Evolutionary conservation across 2,888 invertebrate genomes (phyloP).

Genomic region (Drosophila anomalata): DNA sequence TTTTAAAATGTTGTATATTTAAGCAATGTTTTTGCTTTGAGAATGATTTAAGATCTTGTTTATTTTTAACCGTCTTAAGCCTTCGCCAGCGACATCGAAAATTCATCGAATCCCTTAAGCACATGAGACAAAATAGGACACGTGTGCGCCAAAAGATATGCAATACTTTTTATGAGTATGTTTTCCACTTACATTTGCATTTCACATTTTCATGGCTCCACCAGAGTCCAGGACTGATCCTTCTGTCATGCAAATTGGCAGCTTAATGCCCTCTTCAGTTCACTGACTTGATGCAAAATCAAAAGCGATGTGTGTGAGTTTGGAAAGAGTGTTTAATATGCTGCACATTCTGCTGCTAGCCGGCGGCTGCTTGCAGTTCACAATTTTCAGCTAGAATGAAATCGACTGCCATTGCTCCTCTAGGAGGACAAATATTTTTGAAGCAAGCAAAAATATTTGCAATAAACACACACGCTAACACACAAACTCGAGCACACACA

Average conservation of each 20-base stretch:
- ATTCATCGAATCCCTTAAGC: slow-evolving; percentile 8
- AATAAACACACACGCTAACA: slow-evolving; percentile 18
- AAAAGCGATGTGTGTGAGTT: slow-evolving; percentile 24
- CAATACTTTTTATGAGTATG: slow-evolving; percentile 21
- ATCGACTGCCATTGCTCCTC: slow-evolving; percentile 15
- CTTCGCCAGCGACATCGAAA: not conserved
- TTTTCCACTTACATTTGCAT: slow-evolving; percentile 22
- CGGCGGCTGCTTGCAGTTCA: slow-evolving; percentile 43
- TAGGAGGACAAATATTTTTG: slow-evolving; percentile 55
- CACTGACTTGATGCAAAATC: slow-evolving; percentile 44
- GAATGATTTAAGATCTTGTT: not conserved
- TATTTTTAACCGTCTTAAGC: not conserved
- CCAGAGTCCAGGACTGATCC: not conserved
- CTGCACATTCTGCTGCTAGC: slow-evolving; percentile 46
- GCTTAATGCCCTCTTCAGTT: slow-evolving; percentile 44
- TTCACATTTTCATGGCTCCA: slow-evolving; percentile 18
- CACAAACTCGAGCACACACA: slow-evolving; percentile 2
- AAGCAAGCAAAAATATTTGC: slow-evolving; percentile 62
- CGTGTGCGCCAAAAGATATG: slow-evolving; percentile 20
- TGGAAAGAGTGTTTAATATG: slow-evolving; percentile 51
- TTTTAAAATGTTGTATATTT: not conserved
- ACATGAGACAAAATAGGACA: slow-evolving; percentile 14
- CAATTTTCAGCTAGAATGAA: slow-evolving; percentile 26
- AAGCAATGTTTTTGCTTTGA: not conserved
- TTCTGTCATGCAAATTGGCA: slow-evolving; percentile 43